Evolutionary conservation across 2,797 vertebrate genomes (phyloP).

Genomic region (Neosilurus hyrtlii): DNA sequence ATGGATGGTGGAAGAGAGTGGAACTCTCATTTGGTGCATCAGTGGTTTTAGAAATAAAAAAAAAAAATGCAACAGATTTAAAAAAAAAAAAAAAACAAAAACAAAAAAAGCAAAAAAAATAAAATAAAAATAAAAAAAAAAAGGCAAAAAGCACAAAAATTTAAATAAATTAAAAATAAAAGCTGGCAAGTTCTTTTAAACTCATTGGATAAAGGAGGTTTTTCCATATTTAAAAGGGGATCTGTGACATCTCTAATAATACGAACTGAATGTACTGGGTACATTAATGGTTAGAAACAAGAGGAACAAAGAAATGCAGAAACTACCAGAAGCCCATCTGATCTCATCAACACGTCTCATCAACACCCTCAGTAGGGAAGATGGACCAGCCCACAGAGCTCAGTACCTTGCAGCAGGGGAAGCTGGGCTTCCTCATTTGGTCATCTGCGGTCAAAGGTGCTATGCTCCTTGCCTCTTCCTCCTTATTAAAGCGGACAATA

Average conservation of each 20-base stretch:
- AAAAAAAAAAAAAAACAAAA: no score
- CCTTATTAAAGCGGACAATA: slow-evolving; percentile 22
- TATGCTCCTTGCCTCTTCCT: neutral
- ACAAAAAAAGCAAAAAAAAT: no score
- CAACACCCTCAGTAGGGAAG: slow-evolving; percentile 16
- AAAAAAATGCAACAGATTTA: neutral
- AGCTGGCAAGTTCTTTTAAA: neutral
- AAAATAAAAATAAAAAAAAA: no score
- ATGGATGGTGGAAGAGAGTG: neutral
- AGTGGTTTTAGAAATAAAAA: neutral
- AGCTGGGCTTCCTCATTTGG: slow-evolving; percentile 44
- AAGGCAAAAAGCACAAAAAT: no score
- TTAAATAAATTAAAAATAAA: no score
- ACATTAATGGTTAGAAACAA: neutral
- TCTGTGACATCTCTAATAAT: slow-evolving; percentile 6
- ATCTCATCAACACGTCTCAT: slow-evolving; percentile 1
- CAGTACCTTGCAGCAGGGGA: slow-evolving; percentile 10
- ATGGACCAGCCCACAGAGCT: slow-evolving; percentile 3
- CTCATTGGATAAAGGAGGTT: neutral
- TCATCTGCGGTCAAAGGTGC: neutral
- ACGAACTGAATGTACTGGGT: neutral
- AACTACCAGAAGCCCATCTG: neutral
- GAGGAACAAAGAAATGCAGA: slow-evolving; percentile 12
- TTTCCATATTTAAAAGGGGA: neutral
- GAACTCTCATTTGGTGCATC: neutral